Base-by-base conservation (phyloP, 2,888 invertebrate species). In the Eurois occulta region DNA sequence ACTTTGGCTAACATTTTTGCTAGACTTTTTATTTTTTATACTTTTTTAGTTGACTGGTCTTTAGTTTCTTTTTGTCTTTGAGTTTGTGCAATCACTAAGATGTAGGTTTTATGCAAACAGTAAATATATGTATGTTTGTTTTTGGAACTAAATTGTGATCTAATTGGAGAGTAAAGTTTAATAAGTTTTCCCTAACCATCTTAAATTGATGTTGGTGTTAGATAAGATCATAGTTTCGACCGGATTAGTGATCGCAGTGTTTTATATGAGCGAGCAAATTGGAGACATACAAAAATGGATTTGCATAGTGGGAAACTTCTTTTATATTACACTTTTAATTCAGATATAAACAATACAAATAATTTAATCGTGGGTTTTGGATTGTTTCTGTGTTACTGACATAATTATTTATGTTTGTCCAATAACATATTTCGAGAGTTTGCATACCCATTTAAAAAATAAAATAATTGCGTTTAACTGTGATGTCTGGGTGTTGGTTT, bases 401-500 rank as follows among this genome's bases (percentile, higher is more conserved):
- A 83, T 83, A 84, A 87, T 74, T 72, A 83, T 88, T 62, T 80
- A 79, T 83, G 71, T 86, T 81, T 84, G 72, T 80, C 62, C 32
- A 82, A 85, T 86, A 86, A 89, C 86, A 89, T 78, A 66, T 75
- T 84, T 87, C 86, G 81, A 90, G 83, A 89, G 86, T 89, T 90
- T 89, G 86, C 87, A 86, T 88, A 87, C 79, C 81, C 75, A 86
- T 86, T 88, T 79, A 75, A 85, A 80, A 78, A 52, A 89, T 88
- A 86, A 89, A 90, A 86, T 89, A 89, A 91, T 89, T 80, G 84
- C 89, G 72, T 78, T 92, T 93, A 94, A 94, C 93, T 94, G 92
- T 94, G 94, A 95, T 95, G 95, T 95, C 93, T 91, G 91, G 95
- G 95, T 95, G 95, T 93, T 90, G 95, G 96, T 94, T 92, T 94